These are phyloP conservation scores for Grammomys surdaster DNA, from an alignment of 2,113 vertebrate species.

Conservation along the genomic window DNA sequence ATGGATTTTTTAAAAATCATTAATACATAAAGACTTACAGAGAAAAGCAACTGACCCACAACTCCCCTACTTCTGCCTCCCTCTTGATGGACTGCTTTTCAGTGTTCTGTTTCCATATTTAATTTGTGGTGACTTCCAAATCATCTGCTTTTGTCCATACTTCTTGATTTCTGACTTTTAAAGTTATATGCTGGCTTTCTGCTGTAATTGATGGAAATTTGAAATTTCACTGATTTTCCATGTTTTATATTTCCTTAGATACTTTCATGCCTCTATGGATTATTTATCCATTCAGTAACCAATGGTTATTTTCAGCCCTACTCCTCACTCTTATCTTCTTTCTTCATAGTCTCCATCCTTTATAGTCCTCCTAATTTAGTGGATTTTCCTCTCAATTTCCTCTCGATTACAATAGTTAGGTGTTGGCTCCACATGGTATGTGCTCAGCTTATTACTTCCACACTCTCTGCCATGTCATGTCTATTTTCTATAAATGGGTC, in stretches of 20 bases:
- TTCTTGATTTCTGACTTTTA: slow-evolving; percentile 8
- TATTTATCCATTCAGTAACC: not conserved
- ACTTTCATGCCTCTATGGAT: not conserved
- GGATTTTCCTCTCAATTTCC: not conserved
- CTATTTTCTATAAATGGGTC: not conserved
- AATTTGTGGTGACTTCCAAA: not conserved
- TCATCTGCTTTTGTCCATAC: not conserved
- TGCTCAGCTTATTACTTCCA: not conserved
- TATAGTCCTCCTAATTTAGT: rapidly evolving
- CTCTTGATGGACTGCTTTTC: not conserved
- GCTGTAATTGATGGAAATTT: slow-evolving; percentile 7
- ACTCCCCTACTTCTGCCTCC: not conserved
- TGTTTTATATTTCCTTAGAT: not conserved
- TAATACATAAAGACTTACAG: not conserved
- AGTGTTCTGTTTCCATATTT: not conserved
- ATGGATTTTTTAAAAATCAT: not conserved
- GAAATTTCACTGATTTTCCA: not conserved
- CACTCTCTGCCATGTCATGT: not conserved
- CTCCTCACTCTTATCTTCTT: not conserved
- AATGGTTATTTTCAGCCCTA: not conserved
- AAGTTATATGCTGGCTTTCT: not conserved
- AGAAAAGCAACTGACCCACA: not conserved
- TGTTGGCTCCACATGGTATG: not conserved
- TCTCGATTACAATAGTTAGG: not conserved
- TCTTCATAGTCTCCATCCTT: not conserved